Base-by-base conservation (phyloP, 2,888 invertebrate species). In the Lepeophtheirus nordmannii region DNA sequence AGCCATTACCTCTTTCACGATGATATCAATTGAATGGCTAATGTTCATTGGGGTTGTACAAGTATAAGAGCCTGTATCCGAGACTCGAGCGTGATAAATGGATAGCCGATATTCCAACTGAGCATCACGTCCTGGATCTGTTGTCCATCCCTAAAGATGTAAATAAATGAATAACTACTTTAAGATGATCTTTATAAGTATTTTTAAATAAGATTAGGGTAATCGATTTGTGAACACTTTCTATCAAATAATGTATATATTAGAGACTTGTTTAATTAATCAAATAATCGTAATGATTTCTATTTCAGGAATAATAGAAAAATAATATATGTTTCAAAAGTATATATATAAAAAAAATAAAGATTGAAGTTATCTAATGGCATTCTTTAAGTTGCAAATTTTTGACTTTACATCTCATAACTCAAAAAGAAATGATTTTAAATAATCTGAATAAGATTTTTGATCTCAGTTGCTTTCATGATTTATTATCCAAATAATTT, bases 11-110 rank as follows among this genome's bases (percentile, higher is more conserved):
- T 63, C 63, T 56, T 66, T 59, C 11, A 66, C 66, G 39, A 60
- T 37, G 23, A 66, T 60, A 53, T 39, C 40, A n/a, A 81, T 83
- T 30, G 68, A 58, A 59, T 68, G 68, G 23, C 75, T 69, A 73
- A 89, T 87, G 53, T 89, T 78, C 0, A 87, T 86, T 0, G 91
- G 91, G 0, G 90, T 88, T 69, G 86, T 83, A 72, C 92, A 92
- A 0, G 88, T 84, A 74, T 85, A 90, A 1, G 82, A 76, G 0
- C 91, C 91, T 0, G 88, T 86, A 75, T 92, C 91, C 70, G 87
- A 87, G 72, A 83, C 84, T 57, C 82, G 82, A 0, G 90, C 89
- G 71, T 86, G 83, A 69, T 85, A 80, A 71, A 92, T 86, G 68
- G 86, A 88, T 14, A 92, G 75, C 9, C 90, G 79, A 73, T 85